A percentile compares a stretch with the other conserved stretches of the same genome.
Evolutionary conservation across 2,888 invertebrate genomes (phyloP).

Genomic region (Erannis defoliaria): DNA sequence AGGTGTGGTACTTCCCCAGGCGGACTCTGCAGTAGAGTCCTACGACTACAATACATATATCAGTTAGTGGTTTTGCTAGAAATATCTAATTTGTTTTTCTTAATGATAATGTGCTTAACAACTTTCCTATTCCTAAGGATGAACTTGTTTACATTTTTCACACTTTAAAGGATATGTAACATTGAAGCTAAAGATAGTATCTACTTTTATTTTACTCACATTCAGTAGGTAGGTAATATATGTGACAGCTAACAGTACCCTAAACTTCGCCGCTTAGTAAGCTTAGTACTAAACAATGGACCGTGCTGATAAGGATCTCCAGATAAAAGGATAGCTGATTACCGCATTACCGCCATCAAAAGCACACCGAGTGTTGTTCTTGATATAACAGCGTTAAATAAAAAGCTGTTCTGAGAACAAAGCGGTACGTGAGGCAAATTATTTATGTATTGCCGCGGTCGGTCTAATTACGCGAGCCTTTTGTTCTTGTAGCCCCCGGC

Average conservation of each 20-base stretch:
- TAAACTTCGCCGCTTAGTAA: not conserved
- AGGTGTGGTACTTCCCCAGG: too few relatives aligned
- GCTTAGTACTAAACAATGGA: conserved; percentile 16
- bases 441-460: conserved; percentile 85
- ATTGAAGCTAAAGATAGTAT: too few relatives aligned
- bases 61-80: not conserved
- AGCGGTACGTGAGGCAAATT: conserved; percentile 85
- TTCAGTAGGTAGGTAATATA: not conserved
- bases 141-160: too few relatives aligned
- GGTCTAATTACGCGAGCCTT: conserved; percentile 84
- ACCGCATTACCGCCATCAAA: conserved; percentile 69
- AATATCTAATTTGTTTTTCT: not conserved
- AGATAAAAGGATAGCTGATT: conserved; percentile 69
- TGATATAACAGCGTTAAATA: conserved; percentile 82
- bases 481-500: conserved; percentile 75
- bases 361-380: conserved; percentile 78
- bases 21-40: too few relatives aligned
- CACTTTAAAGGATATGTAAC: too few relatives aligned
- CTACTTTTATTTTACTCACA: not conserved
- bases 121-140: too few relatives aligned
- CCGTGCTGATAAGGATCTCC: conserved; percentile 50
- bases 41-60: not conserved
- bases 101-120: not conserved
- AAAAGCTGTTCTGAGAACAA: conserved; percentile 81
- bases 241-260: not conserved